phyloP scores from a whole-genome alignment of 2,888 invertebrate genomes.

The Volucella zonaria region DNA sequence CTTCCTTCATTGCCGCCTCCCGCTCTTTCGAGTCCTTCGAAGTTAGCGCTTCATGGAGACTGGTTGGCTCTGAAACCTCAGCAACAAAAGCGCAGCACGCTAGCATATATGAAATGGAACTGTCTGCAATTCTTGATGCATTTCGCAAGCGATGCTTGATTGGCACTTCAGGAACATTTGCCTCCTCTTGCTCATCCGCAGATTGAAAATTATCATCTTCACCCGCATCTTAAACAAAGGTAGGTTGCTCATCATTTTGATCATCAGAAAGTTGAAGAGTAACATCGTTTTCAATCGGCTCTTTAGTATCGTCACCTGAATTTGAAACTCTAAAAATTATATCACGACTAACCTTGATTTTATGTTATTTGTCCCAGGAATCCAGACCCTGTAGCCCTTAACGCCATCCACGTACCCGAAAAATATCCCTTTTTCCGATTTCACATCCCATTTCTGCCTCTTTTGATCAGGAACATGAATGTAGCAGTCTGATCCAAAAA shows the following conservation, averaged over 20 bases:
- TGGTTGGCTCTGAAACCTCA: no score
- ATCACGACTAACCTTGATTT: background rate
- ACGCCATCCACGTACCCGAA: constrained; percentile 13
- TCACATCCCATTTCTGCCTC: constrained; percentile 10
- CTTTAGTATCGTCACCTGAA: background rate
- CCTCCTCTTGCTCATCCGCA: background rate
- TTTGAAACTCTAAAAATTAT: background rate
- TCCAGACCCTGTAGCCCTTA: constrained; percentile 18
- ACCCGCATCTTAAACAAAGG: background rate
- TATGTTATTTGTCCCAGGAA: constrained; percentile 6
- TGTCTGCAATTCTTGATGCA: constrained; percentile 1
- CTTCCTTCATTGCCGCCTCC: background rate
- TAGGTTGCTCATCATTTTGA: background rate
- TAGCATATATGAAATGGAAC: constrained; percentile 6
- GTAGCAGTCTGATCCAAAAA: constrained; percentile 16
- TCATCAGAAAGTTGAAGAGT: constrained; percentile 2
- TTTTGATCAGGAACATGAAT: constrained; percentile 4
- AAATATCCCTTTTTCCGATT: constrained; percentile 14
- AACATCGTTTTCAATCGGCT: background rate
- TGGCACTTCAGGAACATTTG: background rate
- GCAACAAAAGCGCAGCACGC: no score
- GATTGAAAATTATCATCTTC: constrained; percentile 17
- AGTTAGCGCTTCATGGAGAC: no score
- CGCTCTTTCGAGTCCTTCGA: no score
- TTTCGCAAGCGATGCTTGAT: constrained; percentile 2